phyloP scores from a whole-genome alignment of 2,113 vertebrate species.

The Silurus asotus region DNA sequence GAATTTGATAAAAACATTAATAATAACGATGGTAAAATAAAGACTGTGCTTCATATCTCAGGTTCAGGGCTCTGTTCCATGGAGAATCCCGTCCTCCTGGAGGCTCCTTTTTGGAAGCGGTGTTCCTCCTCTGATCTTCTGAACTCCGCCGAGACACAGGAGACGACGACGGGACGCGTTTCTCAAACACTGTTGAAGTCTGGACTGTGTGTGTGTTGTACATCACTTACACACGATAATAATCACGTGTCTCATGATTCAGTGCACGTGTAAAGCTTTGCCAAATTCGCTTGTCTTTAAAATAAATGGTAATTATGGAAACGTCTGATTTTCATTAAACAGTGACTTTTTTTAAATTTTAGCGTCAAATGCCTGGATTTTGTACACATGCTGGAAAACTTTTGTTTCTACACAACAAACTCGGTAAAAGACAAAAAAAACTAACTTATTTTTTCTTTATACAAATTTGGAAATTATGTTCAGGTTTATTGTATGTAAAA shows the following conservation, averaged over 20 bases:
- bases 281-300: background rate
- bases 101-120: conserved; percentile 88
- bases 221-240: background rate
- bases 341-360: background rate
- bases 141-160: conserved; percentile 44
- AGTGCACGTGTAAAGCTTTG: background rate
- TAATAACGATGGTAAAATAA: background rate
- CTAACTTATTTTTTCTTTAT: too few relatives aligned
- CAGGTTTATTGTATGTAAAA: too few relatives aligned
- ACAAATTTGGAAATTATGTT: background rate
- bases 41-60: background rate
- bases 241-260: background rate
- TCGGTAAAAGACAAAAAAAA: too few relatives aligned
- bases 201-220: background rate
- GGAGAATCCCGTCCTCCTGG: conserved; percentile 93
- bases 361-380: too few relatives aligned
- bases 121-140: conserved; percentile 90
- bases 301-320: background rate
- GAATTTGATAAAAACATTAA: background rate
- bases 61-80: conserved; percentile 63
- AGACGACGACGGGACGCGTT: background rate
- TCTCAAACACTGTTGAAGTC: background rate
- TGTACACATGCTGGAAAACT: too few relatives aligned
- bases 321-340: background rate
- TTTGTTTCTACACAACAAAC: too few relatives aligned